These are phyloP conservation scores for Ptilodon capucinus DNA, from an alignment of 2,888 invertebrate genomes.

Conservation along the genomic window DNA sequence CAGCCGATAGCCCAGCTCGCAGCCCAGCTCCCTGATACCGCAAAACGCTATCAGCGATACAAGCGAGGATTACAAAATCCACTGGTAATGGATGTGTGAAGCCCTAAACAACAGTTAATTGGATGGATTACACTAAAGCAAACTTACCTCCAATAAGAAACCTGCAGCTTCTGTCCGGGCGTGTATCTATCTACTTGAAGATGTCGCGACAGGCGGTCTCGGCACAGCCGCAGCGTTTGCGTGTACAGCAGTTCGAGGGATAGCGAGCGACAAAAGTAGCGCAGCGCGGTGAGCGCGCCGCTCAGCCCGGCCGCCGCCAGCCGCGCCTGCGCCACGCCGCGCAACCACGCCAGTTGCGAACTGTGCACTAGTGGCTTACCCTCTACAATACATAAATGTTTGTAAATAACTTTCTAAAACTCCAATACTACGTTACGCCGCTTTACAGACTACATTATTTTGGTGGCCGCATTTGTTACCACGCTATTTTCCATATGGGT, in stretches of 20 bases:
- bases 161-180: constrained; percentile 92
- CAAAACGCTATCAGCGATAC: neutral
- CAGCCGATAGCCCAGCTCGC: constrained; percentile 93
- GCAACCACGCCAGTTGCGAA: constrained; percentile 95
- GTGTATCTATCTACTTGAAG: constrained; percentile 95
- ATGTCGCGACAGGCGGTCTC: constrained; percentile 94
- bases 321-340: constrained; percentile 95
- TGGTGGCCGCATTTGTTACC: no score
- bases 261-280: constrained; percentile 96
- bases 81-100: no score
- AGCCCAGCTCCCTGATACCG: constrained; percentile 86
- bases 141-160: constrained; percentile 96
- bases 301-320: constrained; percentile 90
- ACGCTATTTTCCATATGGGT: no score
- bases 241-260: constrained; percentile 95
- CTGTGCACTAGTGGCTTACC: constrained; percentile 98
- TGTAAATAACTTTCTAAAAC: neutral
- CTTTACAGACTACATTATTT: no score
- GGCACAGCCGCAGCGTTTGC: constrained; percentile 93
- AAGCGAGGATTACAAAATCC: no score
- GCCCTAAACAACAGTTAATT: no score
- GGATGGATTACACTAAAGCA: neutral
- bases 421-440: no score
- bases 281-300: constrained; percentile 85
- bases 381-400: constrained; percentile 78